These are phyloP conservation scores for Nebria salina DNA, from an alignment of 2,888 invertebrate genomes.

Conservation along the genomic window DNA sequence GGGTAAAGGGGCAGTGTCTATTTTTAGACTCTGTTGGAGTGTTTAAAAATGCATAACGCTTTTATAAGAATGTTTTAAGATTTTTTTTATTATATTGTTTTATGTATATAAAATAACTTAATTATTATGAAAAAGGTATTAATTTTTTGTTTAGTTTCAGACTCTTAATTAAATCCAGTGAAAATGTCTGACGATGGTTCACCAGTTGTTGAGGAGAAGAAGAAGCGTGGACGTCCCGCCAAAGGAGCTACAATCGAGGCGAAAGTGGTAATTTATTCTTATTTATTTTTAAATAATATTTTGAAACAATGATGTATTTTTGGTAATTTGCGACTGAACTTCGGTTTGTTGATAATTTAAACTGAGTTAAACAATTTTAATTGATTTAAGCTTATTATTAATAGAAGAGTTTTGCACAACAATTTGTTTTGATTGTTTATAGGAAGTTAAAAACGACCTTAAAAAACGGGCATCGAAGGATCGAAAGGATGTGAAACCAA, in stretches of 20 bases:
- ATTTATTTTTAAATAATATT: not conserved
- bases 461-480: conserved; percentile 35
- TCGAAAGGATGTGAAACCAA: conserved; percentile 51
- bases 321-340: too few relatives aligned
- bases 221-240: conserved; percentile 51
- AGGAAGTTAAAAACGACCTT: conserved; percentile 46
- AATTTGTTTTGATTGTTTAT: not conserved
- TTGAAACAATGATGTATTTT: too few relatives aligned
- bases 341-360: too few relatives aligned
- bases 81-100: too few relatives aligned
- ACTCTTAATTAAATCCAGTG: not conserved
- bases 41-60: too few relatives aligned
- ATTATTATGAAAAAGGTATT: too few relatives aligned
- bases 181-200: conserved; percentile 57
- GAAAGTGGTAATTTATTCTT: conserved; percentile 2
- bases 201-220: conserved; percentile 49
- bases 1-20: too few relatives aligned
- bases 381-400: not conserved
- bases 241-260: conserved; percentile 45
- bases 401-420: not conserved
- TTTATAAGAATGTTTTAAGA: too few relatives aligned
- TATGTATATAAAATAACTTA: too few relatives aligned
- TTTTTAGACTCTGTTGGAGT: too few relatives aligned
- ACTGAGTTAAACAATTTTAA: too few relatives aligned
- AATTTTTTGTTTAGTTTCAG: too few relatives aligned